phyloP scores from a whole-genome alignment of 2,888 invertebrate species.

The Clanis bilineata region DNA sequence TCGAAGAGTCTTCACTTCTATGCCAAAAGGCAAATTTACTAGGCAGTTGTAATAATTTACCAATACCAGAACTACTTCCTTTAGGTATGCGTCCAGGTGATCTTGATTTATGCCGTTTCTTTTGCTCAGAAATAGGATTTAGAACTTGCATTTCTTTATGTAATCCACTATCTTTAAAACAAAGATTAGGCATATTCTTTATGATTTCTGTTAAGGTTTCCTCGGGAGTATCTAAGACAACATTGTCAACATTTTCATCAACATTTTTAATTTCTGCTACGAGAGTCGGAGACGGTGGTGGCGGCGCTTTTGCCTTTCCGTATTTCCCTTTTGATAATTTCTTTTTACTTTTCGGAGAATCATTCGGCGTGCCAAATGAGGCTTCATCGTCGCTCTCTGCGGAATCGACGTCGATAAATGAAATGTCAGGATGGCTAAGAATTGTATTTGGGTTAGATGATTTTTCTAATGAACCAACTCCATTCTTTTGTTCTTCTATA shows the following conservation, averaged over 20 bases:
- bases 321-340: constrained; percentile 70
- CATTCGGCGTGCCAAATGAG: constrained; percentile 73
- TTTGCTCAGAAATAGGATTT: constrained; percentile 56
- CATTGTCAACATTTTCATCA: constrained; percentile 25
- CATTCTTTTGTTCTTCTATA: background rate
- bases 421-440: constrained; percentile 9
- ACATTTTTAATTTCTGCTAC: constrained; percentile 27
- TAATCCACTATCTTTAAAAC: constrained; percentile 63
- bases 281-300: constrained; percentile 44
- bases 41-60: constrained; percentile 78
- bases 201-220: constrained; percentile 16
- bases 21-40: constrained; percentile 82
- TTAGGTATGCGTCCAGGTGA: constrained; percentile 58
- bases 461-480: constrained; percentile 13
- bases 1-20: constrained; percentile 65
- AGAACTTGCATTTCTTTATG: constrained; percentile 41
- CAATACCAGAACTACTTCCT: constrained; percentile 58
- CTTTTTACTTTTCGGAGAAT: constrained; percentile 66
- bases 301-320: constrained; percentile 74
- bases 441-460: constrained; percentile 11
- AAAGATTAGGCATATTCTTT: constrained; percentile 20
- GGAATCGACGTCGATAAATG: constrained; percentile 36
- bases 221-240: background rate
- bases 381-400: constrained; percentile 73
- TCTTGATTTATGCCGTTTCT: constrained; percentile 62